Evolutionary conservation across 1,140 invertebrate genomes (phyloP), one percentile per base, ranked within the genome.

Genomic region (Stegodyphus dumicola): DNA sequence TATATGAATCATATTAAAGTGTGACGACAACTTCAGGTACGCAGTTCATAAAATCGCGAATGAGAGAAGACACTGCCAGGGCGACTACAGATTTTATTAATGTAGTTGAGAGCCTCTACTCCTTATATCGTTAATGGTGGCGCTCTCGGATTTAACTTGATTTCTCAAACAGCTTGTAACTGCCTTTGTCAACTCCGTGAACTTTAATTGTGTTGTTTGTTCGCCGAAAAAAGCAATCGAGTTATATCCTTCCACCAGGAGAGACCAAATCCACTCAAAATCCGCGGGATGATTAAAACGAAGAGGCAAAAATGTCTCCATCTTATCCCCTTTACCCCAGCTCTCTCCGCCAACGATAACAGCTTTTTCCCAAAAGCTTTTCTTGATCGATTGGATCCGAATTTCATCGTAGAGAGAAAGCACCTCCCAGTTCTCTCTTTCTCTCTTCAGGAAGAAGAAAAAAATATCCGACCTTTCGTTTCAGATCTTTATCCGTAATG

Each of bases 401-500:
- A 83, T 76, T 69, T 76, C 74, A 76, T 76, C 78, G 56, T 9
- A 2, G 15, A 15, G 56, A 15, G 56, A 7, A n/a, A n/a, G 7
- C 64, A 69, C 53, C 51, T 67, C 73, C 56, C 60, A 70, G 74
- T 56, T 56, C 74, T 81, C 74, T 70, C 74, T 81, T 73, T 70
- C n/a, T 33, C 33, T 33, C 33, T 33, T 33, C 33, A 33, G 56
- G 56, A 10, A 60, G 56, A 13, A 15, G 56, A 7, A n/a, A n/a
- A 17, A 70, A 69, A 67, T 65, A 53, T 65, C 56, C 60, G 79
- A 81, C 70, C 70, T 81, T 81, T 81, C 79, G 56, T 54, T 51
- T 17, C n/a, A 54, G 81, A 84, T 84, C 56, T 33, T 84, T 84
- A 84, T 84, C 81, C 73, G 51, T 84, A 84, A 84, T 84, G 73